phyloP scores from a whole-genome alignment of 2,113 vertebrate genomes.

The Ranitomeya variabilis region DNA sequence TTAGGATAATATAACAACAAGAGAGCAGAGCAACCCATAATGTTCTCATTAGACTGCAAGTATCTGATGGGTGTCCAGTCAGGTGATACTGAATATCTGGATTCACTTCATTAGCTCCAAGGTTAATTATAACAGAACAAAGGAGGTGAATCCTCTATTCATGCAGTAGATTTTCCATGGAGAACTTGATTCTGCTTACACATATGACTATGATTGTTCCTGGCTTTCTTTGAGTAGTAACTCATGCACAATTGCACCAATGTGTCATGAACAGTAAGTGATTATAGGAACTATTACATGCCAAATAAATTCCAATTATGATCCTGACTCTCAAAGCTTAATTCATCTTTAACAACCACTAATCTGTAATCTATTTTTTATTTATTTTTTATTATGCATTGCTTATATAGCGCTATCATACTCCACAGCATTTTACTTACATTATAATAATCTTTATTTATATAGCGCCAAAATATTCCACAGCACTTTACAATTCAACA shows the following conservation, averaged over 20 bases:
- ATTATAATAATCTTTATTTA: too few species aligned
- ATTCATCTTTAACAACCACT: neutral
- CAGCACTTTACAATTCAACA: too few species aligned
- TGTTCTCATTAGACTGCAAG: constrained; percentile 68
- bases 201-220: neutral
- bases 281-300: neutral
- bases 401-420: too few species aligned
- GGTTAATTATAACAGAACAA: constrained; percentile 68
- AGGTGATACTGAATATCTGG: constrained; percentile 63
- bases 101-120: constrained; percentile 67
- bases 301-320: neutral
- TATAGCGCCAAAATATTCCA: too few species aligned
- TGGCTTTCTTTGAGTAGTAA: neutral
- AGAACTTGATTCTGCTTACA: neutral
- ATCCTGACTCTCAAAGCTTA: neutral
- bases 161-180: neutral
- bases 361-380: too few species aligned
- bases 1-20: constrained; percentile 67
- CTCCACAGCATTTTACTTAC: too few species aligned
- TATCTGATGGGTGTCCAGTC: constrained; percentile 62
- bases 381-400: too few species aligned
- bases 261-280: neutral
- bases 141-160: constrained; percentile 59
- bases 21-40: constrained; percentile 63
- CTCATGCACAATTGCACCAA: neutral